Evolutionary conservation across 2,888 invertebrate species (phyloP).

Genomic region (Acanthococcus lagerstroemiae): DNA sequence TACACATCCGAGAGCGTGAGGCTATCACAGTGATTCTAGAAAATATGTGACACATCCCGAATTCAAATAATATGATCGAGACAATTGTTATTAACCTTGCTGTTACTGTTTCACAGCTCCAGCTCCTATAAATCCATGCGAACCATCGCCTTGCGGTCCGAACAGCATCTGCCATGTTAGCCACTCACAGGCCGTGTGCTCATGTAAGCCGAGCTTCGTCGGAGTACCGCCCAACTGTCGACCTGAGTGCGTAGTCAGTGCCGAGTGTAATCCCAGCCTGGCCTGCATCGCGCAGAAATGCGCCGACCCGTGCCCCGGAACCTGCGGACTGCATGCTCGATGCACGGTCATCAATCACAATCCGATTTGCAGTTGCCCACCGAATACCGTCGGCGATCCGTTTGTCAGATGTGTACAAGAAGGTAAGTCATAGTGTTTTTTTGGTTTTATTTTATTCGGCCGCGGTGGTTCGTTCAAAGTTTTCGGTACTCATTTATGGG

Average conservation of each 20-base stretch:
- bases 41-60: background rate
- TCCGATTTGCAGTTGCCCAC: conserved; percentile 54
- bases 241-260: conserved; percentile 51
- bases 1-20: too few species aligned
- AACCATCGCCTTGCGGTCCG: conserved; percentile 53
- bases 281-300: conserved; percentile 56
- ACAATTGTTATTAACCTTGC: too few species aligned
- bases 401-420: conserved; percentile 48
- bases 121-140: conserved; percentile 47
- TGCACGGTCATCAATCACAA: conserved; percentile 54
- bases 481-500: too few species aligned
- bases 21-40: background rate
- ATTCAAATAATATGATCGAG: background rate
- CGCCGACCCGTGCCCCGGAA: conserved; percentile 52
- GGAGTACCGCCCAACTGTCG: conserved; percentile 52
- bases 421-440: conserved; percentile 39
- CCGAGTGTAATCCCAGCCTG: conserved; percentile 50
- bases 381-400: conserved; percentile 51
- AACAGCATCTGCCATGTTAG: conserved; percentile 50
- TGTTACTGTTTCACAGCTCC: conserved; percentile 39
- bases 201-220: conserved; percentile 50
- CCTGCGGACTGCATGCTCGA: conserved; percentile 50
- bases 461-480: too few species aligned
- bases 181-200: conserved; percentile 48
- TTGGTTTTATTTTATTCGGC: too few species aligned